Conservation (phyloP, 2,113 vertebrate species). For the Danionella cerebrum region DNA sequence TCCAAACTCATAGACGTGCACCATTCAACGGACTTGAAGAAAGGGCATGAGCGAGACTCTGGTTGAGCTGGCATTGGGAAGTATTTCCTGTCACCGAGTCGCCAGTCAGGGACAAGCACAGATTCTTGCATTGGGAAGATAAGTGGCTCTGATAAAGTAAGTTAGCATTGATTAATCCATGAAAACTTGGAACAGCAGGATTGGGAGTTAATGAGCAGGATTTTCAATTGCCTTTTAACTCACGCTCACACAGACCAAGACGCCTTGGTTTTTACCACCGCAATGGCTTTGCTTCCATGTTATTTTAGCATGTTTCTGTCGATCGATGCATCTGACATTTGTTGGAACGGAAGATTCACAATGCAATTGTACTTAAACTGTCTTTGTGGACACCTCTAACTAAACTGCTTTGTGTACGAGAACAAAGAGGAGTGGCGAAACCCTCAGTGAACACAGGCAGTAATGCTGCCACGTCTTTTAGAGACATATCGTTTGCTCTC, state of each 20-base stretch:
- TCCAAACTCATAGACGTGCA: conserved; percentile 33
- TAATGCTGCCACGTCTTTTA: conserved; percentile 7
- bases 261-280: conserved; percentile 40
- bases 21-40: conserved; percentile 58
- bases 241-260: conserved; percentile 5
- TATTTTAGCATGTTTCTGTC: conserved; percentile 57
- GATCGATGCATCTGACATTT: conserved; percentile 67
- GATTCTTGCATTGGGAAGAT: conserved; percentile 72
- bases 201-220: conserved; percentile 64
- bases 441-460: conserved; percentile 43
- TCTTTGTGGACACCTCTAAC: conserved; percentile 44
- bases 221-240: conserved; percentile 54
- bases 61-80: conserved; percentile 53
- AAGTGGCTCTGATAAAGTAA: conserved; percentile 78
- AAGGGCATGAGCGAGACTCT: conserved; percentile 11
- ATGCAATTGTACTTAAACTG: conserved; percentile 52
- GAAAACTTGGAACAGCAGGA: conserved; percentile 47
- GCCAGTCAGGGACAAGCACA: conserved; percentile 62
- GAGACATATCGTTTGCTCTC: conserved; percentile 47
- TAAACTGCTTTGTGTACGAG: conserved; percentile 41
- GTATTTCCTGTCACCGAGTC: conserved; percentile 69
- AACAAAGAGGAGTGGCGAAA: conserved; percentile 51
- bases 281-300: conserved; percentile 44
- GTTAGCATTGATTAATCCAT: conserved; percentile 79
- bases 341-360: conserved; percentile 63